Conservation (phyloP, 2,888 invertebrate genomes). For the Polydrusus pterygomalis region DNA sequence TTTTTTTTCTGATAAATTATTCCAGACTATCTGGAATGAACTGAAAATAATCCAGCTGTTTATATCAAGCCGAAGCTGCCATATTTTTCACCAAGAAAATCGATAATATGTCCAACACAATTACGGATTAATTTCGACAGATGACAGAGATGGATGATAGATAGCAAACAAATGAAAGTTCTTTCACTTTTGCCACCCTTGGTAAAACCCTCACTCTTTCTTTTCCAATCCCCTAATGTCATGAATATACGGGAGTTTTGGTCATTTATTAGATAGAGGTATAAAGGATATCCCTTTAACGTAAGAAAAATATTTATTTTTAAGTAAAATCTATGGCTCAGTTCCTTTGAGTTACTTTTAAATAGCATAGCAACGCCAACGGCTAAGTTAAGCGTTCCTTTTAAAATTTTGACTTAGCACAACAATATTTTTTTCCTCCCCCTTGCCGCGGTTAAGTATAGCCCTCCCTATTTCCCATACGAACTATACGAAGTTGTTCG, state of each 20-base stretch:
- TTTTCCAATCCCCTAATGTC: constrained; percentile 7
- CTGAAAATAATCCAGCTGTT: not conserved
- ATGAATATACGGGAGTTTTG: constrained; percentile 7
- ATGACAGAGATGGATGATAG: constrained; percentile 24
- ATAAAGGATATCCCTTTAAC: not conserved
- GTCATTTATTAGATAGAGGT: not conserved
- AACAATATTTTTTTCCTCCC: too few species aligned
- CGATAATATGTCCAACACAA: constrained; percentile 12
- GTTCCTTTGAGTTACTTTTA: too few species aligned
- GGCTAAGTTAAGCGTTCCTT: too few species aligned
- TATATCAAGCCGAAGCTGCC: not conserved
- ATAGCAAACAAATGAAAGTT: constrained; percentile 12
- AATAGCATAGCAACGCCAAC: too few species aligned
- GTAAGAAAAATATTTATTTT: too few species aligned
- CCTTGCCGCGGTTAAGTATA: too few species aligned
- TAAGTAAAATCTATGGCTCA: too few species aligned
- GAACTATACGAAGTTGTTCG: too few species aligned
- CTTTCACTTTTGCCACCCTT: constrained; percentile 23
- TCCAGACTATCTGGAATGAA: not conserved
- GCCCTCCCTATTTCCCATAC: too few species aligned
- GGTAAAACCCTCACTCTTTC: not conserved
- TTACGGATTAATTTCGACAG: constrained; percentile 22
- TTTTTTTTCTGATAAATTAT: not conserved
- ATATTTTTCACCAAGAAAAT: constrained; percentile 18
- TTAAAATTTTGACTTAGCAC: too few species aligned